Evolutionary conservation across 2,888 invertebrate species (phyloP).

Genomic region (Chelonus formosanus): DNA sequence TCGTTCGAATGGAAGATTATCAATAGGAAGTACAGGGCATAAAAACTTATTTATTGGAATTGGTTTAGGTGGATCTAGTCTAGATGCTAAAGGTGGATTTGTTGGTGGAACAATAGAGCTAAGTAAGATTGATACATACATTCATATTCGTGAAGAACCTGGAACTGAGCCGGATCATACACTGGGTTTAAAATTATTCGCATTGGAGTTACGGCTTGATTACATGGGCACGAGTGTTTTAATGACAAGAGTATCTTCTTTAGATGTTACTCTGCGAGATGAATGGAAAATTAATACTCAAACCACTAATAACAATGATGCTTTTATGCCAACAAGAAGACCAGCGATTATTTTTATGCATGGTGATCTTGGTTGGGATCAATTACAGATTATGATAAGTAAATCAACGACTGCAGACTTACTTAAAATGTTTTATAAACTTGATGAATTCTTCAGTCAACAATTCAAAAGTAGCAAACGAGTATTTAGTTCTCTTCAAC

Average conservation of each 20-base stretch:
- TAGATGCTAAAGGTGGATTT: slow-evolving; percentile 97
- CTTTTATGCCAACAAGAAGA: slow-evolving; percentile 74
- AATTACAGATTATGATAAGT: slow-evolving; percentile 94
- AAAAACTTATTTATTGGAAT: slow-evolving; percentile 92
- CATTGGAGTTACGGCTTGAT: slow-evolving; percentile 90
- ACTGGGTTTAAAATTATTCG: slow-evolving; percentile 81
- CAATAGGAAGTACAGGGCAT: slow-evolving; percentile 93
- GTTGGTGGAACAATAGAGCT: slow-evolving; percentile 96
- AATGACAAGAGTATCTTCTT: slow-evolving; percentile 86
- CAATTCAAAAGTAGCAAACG: slow-evolving; percentile 96
- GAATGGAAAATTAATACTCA: slow-evolving; percentile 79
- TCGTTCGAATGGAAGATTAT: slow-evolving; percentile 88
- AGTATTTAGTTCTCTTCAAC: slow-evolving; percentile 80
- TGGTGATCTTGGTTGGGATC: slow-evolving; percentile 94
- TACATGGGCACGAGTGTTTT: slow-evolving; percentile 98
- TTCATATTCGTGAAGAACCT: slow-evolving; percentile 89
- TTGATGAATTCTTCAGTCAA: slow-evolving; percentile 97
- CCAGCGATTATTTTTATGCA: slow-evolving; percentile 92
- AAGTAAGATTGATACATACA: slow-evolving; percentile 85
- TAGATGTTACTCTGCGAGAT: slow-evolving; percentile 83
- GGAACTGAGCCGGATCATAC: slow-evolving; percentile 90
- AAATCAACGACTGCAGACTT: slow-evolving; percentile 97
- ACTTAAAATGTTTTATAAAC: slow-evolving; percentile 94
- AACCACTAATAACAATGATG: slow-evolving; percentile 64
- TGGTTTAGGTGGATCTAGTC: slow-evolving; percentile 86